phyloP scores from a whole-genome alignment of 2,797 vertebrate genomes.

The Holocentrus rufus region DNA sequence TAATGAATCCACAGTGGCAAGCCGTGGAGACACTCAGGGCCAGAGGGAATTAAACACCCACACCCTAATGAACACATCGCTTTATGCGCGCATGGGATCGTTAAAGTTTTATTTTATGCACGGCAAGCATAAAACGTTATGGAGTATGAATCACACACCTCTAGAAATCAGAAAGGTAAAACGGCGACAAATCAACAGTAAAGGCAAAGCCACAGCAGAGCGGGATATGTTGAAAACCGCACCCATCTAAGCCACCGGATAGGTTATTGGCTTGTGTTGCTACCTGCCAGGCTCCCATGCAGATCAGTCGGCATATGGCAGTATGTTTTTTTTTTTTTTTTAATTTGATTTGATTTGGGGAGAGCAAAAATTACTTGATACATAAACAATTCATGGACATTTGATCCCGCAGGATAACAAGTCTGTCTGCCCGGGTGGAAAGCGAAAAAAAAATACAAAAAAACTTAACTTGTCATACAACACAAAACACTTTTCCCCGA shows the following conservation, averaged over 20 bases:
- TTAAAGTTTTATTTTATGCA: background rate
- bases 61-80: background rate
- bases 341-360: too few species aligned
- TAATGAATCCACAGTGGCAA: slow-evolving; percentile 17
- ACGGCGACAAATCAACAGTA: too few species aligned
- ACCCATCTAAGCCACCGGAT: background rate
- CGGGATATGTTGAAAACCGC: too few species aligned
- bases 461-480: background rate
- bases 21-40: background rate
- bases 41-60: background rate
- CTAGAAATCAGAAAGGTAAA: background rate
- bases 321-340: too few species aligned
- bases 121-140: background rate
- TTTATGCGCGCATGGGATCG: slow-evolving; percentile 2
- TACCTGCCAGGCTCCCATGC: background rate
- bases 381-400: background rate
- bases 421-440: background rate
- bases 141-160: background rate
- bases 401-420: background rate
- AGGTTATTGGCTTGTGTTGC: background rate
- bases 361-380: too few species aligned
- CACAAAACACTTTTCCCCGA: background rate
- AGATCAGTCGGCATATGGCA: too few species aligned
- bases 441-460: too few species aligned
- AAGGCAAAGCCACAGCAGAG: too few species aligned